Base-by-base conservation (phyloP, 2,888 invertebrate genomes). In the Diaphora mendica region DNA sequence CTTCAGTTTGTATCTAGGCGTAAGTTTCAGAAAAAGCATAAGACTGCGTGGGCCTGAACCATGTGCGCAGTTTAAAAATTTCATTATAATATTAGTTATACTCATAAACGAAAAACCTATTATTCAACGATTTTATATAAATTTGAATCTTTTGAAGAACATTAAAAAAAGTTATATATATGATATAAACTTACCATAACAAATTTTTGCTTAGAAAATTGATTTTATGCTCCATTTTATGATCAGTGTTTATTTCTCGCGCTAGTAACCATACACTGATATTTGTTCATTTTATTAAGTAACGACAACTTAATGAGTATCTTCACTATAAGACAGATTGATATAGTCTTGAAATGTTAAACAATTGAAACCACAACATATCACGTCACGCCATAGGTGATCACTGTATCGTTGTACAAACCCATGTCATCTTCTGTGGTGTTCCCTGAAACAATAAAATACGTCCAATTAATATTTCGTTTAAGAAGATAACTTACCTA, bases 161-260 rank as follows among this genome's bases (percentile, higher is more conserved):
- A 64, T 30, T 8, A 13, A 26, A 13, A 26, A 59, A 9, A 64
- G 9, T 8, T 65, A 69, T 26, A 35, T 11, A 69, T 39, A 39
- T 23, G 23, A 64, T 44, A 64, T 11, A 62, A 68, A 70, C 93
- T 92, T 82, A 93, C 94, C 93, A 92, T 86, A 93, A 86, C 78
- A 90, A 84, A 78, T 86, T 88, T 81, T 87, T 84, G 87, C 87
- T 87, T 73, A 84, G 77, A 79, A 84, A 81, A 77, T 82, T 68
- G 83, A 75, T 87, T 85, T 86, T 88, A 81, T 86, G 89, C 88
- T 89, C 94, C 94, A 94, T 95, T 87, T 90, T 93, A 86, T 83
- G 73, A 78, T 88, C 87, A 90, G 86, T 84, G 76, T 84, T 74
- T 76, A 81, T 73, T 83, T 85, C 83, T 84, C 79, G 79, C 76